Evolutionary conservation across 2,797 vertebrate genomes (phyloP).

Genomic region (Poeciliopsis infans): DNA sequence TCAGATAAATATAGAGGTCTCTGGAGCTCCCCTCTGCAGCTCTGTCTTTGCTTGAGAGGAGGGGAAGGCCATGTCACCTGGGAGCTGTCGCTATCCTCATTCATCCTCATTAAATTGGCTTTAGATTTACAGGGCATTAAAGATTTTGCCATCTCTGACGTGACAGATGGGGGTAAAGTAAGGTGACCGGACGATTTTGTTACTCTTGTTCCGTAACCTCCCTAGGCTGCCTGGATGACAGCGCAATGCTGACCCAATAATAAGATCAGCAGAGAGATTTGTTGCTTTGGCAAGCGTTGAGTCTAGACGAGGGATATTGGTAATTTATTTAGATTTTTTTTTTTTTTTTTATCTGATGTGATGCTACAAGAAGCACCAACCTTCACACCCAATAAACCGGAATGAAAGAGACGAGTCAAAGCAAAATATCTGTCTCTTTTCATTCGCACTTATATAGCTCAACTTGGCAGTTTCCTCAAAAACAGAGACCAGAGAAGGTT

Average conservation of each 20-base stretch:
- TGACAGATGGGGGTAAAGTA: conserved; percentile 32
- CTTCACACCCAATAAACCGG: not conserved
- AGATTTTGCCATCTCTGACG: conserved; percentile 50
- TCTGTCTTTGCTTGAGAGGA: conserved; percentile 58
- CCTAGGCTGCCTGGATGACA: conserved; percentile 24
- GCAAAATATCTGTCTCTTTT: not conserved
- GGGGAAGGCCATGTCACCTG: conserved; percentile 64
- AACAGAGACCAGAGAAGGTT: not conserved
- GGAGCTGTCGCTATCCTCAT: conserved; percentile 64
- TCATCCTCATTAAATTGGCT: conserved; percentile 70
- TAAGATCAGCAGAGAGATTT: conserved; percentile 46
- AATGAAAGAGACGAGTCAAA: not conserved
- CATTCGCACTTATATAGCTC: not conserved
- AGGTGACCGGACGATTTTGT: conserved; percentile 34
- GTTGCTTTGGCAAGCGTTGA: conserved; percentile 3
- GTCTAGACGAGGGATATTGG: not conserved
- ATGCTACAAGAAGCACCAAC: not conserved
- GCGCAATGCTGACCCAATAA: conserved; percentile 18
- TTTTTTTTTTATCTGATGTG: not conserved
- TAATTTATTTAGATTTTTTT: not conserved
- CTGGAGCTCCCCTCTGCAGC: conserved; percentile 61
- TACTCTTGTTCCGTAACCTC: conserved; percentile 26
- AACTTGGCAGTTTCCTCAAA: not conserved
- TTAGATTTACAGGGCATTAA: conserved; percentile 56
- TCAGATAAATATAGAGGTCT: conserved; percentile 81